Percentiles rank a stretch among this genome's conserved stretches.
Evolutionary conservation across 2,888 invertebrate genomes (phyloP).

Genomic region (Oegoconia quadripuncta): DNA sequence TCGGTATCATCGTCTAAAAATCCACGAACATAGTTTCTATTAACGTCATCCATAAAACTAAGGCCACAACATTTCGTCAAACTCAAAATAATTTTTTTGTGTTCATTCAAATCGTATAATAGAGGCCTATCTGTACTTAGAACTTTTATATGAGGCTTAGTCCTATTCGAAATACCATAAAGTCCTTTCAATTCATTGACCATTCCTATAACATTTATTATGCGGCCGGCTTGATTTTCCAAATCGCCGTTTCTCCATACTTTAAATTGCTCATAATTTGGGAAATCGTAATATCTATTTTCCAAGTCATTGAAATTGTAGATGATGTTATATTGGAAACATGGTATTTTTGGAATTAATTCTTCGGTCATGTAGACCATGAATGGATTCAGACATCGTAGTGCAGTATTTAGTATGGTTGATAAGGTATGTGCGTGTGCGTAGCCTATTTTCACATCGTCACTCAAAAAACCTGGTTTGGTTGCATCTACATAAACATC

Average conservation of each 20-base stretch:
- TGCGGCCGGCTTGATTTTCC: constrained; percentile 64
- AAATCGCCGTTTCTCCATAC: constrained; percentile 50
- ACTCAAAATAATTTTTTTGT: constrained; percentile 42
- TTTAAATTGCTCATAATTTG: constrained; percentile 40
- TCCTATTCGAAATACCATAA: constrained; percentile 74
- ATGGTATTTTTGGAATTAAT: constrained; percentile 77
- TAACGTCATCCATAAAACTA: constrained; percentile 28
- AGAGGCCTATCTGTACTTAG: constrained; percentile 39
- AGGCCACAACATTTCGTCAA: constrained; percentile 43
- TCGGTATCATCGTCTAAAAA: constrained; percentile 46
- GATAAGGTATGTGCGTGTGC: constrained; percentile 83
- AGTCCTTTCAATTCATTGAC: constrained; percentile 79
- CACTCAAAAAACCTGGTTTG: constrained; percentile 57
- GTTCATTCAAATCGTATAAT: constrained; percentile 43
- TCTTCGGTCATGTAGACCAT: constrained; percentile 90
- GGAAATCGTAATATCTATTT: constrained; percentile 43
- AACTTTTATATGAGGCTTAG: constrained; percentile 50
- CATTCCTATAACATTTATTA: constrained; percentile 65
- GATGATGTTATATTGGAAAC: constrained; percentile 54
- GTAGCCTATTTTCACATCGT: constrained; percentile 48
- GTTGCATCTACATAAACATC: constrained; percentile 93
- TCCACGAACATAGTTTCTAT: constrained; percentile 41
- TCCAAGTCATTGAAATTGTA: constrained; percentile 45
- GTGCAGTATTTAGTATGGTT: constrained; percentile 82
- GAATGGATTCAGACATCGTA: constrained; percentile 86